These are phyloP conservation scores for Dendrolimus pini DNA, from an alignment of 2,888 invertebrate genomes.

Conservation along the genomic window DNA sequence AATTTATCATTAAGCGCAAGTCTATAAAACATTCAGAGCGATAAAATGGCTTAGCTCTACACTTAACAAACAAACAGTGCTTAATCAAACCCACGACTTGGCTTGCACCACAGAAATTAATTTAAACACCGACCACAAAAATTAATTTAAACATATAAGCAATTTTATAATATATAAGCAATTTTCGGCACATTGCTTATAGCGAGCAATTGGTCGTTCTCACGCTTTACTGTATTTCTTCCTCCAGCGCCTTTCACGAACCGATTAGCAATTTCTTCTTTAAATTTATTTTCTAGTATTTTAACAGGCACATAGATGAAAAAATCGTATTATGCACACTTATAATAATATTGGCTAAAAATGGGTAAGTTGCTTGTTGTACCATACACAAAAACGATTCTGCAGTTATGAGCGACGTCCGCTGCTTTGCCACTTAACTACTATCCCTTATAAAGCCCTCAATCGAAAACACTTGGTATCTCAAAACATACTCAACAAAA, in stretches of 20 bases:
- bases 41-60: background rate
- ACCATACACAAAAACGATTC: no score
- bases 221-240: conserved; percentile 16
- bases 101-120: conserved; percentile 18
- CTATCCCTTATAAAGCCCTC: no score
- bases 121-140: conserved; percentile 26
- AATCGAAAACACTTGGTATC: no score
- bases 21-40: background rate
- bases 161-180: conserved; percentile 33
- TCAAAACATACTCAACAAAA: no score
- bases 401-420: no score
- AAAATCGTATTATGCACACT: no score
- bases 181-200: conserved; percentile 22
- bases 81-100: conserved; percentile 20
- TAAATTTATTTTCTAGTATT: conserved; percentile 6
- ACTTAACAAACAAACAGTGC: background rate
- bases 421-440: no score
- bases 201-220: conserved; percentile 12
- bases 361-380: no score
- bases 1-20: background rate
- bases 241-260: conserved; percentile 17
- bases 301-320: background rate
- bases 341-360: no score
- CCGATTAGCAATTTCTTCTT: conserved; percentile 26
- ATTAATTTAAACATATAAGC: conserved; percentile 32